Base-by-base conservation (phyloP, 2,888 invertebrate genomes). In the Proisotoma minuta region DNA sequence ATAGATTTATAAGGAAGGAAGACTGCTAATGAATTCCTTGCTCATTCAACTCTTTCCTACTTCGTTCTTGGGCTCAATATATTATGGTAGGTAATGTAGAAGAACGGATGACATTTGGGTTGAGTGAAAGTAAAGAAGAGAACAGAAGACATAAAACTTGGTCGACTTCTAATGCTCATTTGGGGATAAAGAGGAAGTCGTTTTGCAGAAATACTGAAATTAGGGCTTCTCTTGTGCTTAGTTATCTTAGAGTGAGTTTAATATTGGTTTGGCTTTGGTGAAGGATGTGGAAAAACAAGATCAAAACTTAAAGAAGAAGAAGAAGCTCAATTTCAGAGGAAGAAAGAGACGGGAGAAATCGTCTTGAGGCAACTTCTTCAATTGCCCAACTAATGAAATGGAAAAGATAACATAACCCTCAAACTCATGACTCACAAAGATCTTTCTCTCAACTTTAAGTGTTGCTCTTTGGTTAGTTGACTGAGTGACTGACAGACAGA, bases 151-250 rank as follows among this genome's bases (percentile, higher is more conserved):
- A 43, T 43, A 43, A 43, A 43, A 43, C 18, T 43, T 43, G 43
- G 43, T 43, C 43, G 15, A 4, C n/a, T n/a, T 20, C 27, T 51
- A 51, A 51, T 51, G 51, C n/a, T 51, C 51, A 51, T 24, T 51
- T 24, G 51, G 51, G 51, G n/a, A 51, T 49, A 23, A 43, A 15
- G 20, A 27, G 43, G 43, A 43, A 43, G 43, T 43, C 43, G 20
- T 43, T 43, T 34, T 34, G 43, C 5, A n/a, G 18, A 43, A 43
- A 34, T 34, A 34, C 34, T 15, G 34, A 34, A 34, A 34, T 34
- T n/a, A n/a, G n/a, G n/a, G n/a, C n/a, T n/a, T n/a, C n/a, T n/a
- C n/a, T n/a, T n/a, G n/a, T n/a, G n/a, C n/a, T n/a, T n/a, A n/a
- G n/a, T n/a, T n/a, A n/a, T n/a, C n/a, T n/a, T n/a, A n/a, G n/a